These are phyloP conservation scores for Malurus alboscapulatus DNA, from an alignment of 2,113 vertebrate genomes.

Conservation along the genomic window DNA sequence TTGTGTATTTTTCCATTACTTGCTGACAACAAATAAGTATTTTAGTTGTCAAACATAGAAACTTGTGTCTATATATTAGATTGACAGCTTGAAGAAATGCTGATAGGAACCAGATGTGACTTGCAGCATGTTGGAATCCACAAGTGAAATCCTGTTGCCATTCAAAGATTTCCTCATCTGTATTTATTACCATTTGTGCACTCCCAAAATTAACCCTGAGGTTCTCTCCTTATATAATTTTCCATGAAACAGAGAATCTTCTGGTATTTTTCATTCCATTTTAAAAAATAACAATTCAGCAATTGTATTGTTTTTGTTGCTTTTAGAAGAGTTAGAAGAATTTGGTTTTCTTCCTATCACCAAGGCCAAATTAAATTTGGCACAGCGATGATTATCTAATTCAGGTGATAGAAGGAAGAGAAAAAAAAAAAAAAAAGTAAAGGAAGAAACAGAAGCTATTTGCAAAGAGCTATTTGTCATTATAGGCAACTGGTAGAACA, in stretches of 20 bases:
- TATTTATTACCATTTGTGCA: not conserved
- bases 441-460: not conserved
- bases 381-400: not conserved
- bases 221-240: not conserved
- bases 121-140: not conserved
- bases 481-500: not conserved
- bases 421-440: not conserved
- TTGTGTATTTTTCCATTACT: not conserved
- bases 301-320: not conserved
- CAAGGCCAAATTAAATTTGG: not conserved
- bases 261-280: not conserved
- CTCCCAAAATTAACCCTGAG: not conserved
- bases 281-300: not conserved
- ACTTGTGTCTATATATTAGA: not conserved
- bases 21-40: not conserved
- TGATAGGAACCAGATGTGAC: not conserved
- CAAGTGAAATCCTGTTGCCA: not conserved
- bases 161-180: rapidly evolving
- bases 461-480: not conserved
- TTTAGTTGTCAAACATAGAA: not conserved
- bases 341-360: not conserved
- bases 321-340: not conserved
- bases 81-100: not conserved
- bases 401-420: not conserved
- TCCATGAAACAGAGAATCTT: not conserved